These are phyloP conservation scores for Platichthys stellatus DNA, from an alignment of 2,113 vertebrate species.

Conservation along the genomic window DNA sequence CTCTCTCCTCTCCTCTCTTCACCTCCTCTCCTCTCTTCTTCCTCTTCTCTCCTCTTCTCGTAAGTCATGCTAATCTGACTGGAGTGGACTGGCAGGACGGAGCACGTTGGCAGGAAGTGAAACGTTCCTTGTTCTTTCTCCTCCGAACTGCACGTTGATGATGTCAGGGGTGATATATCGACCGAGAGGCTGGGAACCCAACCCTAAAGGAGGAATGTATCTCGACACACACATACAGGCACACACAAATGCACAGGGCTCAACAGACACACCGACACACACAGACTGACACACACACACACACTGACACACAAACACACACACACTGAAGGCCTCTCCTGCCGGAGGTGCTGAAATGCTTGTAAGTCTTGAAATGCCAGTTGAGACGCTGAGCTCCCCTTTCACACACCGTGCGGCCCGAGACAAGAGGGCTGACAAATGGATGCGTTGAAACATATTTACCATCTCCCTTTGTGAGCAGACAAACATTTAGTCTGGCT, in stretches of 20 bases:
- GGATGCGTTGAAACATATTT: slow-evolving; percentile 84
- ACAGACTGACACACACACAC: slow-evolving; percentile 23
- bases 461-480: slow-evolving; percentile 81
- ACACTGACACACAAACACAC: slow-evolving; percentile 41
- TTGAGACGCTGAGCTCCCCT: slow-evolving; percentile 68
- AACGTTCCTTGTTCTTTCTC: slow-evolving; percentile 66
- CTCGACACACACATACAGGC: slow-evolving; percentile 25
- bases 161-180: slow-evolving; percentile 79
- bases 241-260: slow-evolving; percentile 16
- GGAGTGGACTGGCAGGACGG: slow-evolving; percentile 65
- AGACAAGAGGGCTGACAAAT: slow-evolving; percentile 78
- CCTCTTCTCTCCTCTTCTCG: slow-evolving; percentile 47
- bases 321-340: slow-evolving; percentile 67
- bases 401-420: slow-evolving; percentile 54
- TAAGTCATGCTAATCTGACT: slow-evolving; percentile 77
- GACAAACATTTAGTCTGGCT: slow-evolving; percentile 82
- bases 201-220: slow-evolving; percentile 69
- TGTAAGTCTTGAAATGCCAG: slow-evolving; percentile 80
- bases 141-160: slow-evolving; percentile 68
- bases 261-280: no score
- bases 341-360: slow-evolving; percentile 79
- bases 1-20: slow-evolving; percentile 6
- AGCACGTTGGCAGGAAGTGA: slow-evolving; percentile 76
- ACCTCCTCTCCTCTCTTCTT: slow-evolving; percentile 13
- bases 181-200: slow-evolving; percentile 71